Base-by-base conservation (phyloP, 1,140 invertebrate genomes). In the Parasteatoda tepidariorum region DNA sequence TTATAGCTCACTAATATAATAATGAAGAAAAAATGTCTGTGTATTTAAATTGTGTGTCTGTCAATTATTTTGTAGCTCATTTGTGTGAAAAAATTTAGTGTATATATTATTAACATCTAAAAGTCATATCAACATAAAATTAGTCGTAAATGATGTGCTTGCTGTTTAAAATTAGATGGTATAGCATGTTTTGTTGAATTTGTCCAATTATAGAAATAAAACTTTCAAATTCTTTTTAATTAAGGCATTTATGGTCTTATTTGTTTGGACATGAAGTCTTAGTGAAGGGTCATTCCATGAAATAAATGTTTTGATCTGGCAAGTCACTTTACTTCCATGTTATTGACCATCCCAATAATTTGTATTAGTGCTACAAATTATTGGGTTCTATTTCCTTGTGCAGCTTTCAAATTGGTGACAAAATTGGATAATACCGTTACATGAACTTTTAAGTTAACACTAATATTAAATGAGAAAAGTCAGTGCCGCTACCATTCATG, bases 111-210 rank as follows among this genome's bases (percentile, higher is more conserved):
- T 11, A 82, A 82, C 31, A 71, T 82, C 28, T 68, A 66, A 78
- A 82, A 82, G 78, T 64, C 78, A 82, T 82, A 82, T 82, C 78
- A 82, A 82, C 64, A 68, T 54, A 38, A 41, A 64, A 67, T 82
- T 82, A 82, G 78, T 71, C 70, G 38, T 82, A 62, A 71, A 54
- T 67, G 71, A 68, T 71, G 67, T 82, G 78, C 64, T 82, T 82
- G 66, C 66, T 82, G 64, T 67, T 38, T 67, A 67, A 26, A 30
- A 33, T 48, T 70, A 82, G 55, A 82, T 38, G 18, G 62, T 70
- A 34, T 70, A 82, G 66, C 24, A 70, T 82, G 67, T 82, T 82
- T 31, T 82, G 78, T 82, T 82, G 62, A 82, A 78, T 68, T 82
- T 68, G 54, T 71, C 62, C 33, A 59, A 41, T 70, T 41, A 61